Evolutionary conservation across 2,113 vertebrate genomes (phyloP).

Genomic region (Dissostichus mawsoni): DNA sequence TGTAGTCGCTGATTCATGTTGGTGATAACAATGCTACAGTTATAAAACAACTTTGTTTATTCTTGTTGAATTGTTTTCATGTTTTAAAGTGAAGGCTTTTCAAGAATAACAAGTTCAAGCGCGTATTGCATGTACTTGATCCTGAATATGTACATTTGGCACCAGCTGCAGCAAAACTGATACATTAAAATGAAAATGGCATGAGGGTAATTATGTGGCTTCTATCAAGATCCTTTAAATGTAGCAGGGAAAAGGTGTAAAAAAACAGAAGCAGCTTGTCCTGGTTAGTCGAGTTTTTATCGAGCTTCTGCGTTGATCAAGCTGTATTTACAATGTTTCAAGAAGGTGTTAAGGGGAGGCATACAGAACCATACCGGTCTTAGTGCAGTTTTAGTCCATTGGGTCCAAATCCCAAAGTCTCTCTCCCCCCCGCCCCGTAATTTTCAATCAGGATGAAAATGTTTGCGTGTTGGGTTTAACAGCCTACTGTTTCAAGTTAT

Average conservation of each 20-base stretch:
- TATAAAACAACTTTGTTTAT: conserved; percentile 39
- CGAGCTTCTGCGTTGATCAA: conserved; percentile 12
- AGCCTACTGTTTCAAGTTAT: no score
- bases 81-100: conserved; percentile 67
- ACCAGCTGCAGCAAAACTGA: conserved; percentile 90
- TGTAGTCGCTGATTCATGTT: conserved; percentile 51
- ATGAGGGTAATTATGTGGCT: conserved; percentile 70
- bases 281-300: conserved; percentile 8
- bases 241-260: conserved; percentile 1
- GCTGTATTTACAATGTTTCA: conserved; percentile 13
- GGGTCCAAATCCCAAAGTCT: no score
- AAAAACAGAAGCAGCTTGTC: neutral
- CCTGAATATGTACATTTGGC: conserved; percentile 75
- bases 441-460: no score
- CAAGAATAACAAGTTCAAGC: conserved; percentile 70
- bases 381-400: conserved; percentile 55
- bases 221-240: conserved; percentile 11
- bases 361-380: conserved; percentile 26
- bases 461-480: no score
- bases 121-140: conserved; percentile 80
- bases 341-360: conserved; percentile 3
- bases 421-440: no score
- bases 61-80: conserved; percentile 57
- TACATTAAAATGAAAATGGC: conserved; percentile 7
- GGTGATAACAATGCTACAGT: conserved; percentile 61